Conservation (phyloP, 2,113 vertebrate species). For the Myiopsitta monachus region DNA sequence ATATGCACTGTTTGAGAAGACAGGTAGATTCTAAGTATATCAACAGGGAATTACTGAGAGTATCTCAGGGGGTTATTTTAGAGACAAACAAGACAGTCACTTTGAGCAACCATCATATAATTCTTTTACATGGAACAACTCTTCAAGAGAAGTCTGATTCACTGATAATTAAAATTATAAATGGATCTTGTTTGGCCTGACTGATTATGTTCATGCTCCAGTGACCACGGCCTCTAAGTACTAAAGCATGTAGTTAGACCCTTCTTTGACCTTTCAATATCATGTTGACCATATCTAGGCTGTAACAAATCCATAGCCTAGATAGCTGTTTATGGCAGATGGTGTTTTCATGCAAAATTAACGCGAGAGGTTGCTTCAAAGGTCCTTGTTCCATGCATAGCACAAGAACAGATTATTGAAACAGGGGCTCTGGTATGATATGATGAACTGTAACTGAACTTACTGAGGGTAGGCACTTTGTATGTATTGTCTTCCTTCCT, state of each 20-base stretch:
- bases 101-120: conserved; percentile 72
- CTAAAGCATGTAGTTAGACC: conserved; percentile 75
- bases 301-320: conserved; percentile 65
- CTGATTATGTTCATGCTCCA: conserved; percentile 72
- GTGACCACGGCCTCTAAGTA: conserved; percentile 68
- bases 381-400: conserved; percentile 44
- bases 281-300: conserved; percentile 70
- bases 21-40: conserved; percentile 69
- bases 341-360: conserved; percentile 75
- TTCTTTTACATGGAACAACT: conserved; percentile 65
- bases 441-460: conserved; percentile 32
- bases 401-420: conserved; percentile 13
- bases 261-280: conserved; percentile 76
- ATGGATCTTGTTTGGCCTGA: conserved; percentile 77
- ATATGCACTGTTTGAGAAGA: not conserved
- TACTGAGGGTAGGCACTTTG: not conserved
- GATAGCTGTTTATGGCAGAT: conserved; percentile 70
- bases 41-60: conserved; percentile 44
- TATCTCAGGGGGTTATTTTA: conserved; percentile 62
- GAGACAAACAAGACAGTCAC: conserved; percentile 73
- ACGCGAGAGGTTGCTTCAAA: conserved; percentile 49
- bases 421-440: not conserved
- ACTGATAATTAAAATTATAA: conserved; percentile 80
- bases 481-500: not conserved
- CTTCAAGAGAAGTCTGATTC: conserved; percentile 75